Evolutionary conservation across 2,113 vertebrate genomes (phyloP), one percentile per base, ranked within the genome.

Genomic region (Cephalopholis sonnerati): DNA sequence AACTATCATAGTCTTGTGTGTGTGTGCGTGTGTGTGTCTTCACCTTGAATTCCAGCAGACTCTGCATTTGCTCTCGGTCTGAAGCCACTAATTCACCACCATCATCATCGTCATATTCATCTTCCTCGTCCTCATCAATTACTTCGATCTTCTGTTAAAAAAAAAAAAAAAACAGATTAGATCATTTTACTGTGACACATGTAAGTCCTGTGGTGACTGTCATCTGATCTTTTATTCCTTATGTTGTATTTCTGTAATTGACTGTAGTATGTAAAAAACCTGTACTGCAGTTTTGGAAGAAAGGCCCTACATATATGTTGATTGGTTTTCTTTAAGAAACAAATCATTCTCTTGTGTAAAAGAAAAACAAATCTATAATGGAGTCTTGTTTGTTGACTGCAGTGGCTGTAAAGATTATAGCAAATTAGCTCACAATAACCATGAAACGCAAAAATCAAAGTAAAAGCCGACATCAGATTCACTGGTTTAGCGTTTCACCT

Each of bases 1-100:
- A 5, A 51, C 0, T 44, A 36, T 55, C 54, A 15, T 4, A 36
- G 16, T 58, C 11, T 24, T 18, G 20, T 59, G 53, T 75, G 46
- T 48, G 70, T 29, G 46, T 44, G 54, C 22, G 44, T 17, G 20
- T 59, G 53, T 75, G 39, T 50, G 70, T 32, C 68, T 76, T 94
- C 92, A 98, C 98, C 97, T 98, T 99, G 83, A 97, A 99, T 91
- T 98, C 97, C 93, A 99, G 87, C 68, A 98, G 93, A 87, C 95
- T 97, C 82, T 97, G 98, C 94, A 98, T 97, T 84, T 98, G 97
- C 87, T 99, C 97, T 82, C 97, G 92, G 91, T 98, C 97, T 58
- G 96, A 97, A 83, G 96, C 96, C 90, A 96, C 95, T 80, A 97
- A 93, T 53, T 97, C 97, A 64, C 93, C 95, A 80, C 95, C 96